Conservation (phyloP, 2,797 vertebrate genomes). For the Myiothlypis coronata region DNA sequence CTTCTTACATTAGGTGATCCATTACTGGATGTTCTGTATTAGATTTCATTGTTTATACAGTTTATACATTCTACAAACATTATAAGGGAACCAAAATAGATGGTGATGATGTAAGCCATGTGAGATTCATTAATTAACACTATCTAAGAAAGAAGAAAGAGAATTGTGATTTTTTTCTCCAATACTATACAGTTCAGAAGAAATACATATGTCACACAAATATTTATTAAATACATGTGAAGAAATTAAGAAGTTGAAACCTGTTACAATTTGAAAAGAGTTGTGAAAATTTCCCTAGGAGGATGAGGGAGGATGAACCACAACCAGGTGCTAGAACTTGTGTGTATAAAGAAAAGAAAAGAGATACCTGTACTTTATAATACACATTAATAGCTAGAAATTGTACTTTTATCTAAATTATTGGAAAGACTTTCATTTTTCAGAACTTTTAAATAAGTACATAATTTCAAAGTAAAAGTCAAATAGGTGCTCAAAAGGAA, state of each 20-base stretch:
- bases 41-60: not conserved
- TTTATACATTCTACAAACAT: not conserved
- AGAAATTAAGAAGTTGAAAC: not conserved
- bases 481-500: not conserved
- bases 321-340: fast-evolving
- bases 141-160: not conserved
- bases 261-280: not conserved
- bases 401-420: not conserved
- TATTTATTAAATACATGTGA: not conserved
- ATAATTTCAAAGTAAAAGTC: not conserved
- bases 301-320: not conserved
- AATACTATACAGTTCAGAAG: not conserved
- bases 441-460: not conserved
- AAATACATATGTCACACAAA: not conserved
- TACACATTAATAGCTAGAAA: not conserved
- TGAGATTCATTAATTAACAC: not conserved
- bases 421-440: not conserved
- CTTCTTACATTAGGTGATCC: not conserved
- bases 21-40: not conserved
- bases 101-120: not conserved
- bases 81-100: not conserved
- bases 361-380: not conserved
- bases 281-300: not conserved
- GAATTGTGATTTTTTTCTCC: not conserved
- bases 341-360: not conserved